phyloP scores from a whole-genome alignment of 2,113 vertebrate species.

The Rostratula benghalensis region DNA sequence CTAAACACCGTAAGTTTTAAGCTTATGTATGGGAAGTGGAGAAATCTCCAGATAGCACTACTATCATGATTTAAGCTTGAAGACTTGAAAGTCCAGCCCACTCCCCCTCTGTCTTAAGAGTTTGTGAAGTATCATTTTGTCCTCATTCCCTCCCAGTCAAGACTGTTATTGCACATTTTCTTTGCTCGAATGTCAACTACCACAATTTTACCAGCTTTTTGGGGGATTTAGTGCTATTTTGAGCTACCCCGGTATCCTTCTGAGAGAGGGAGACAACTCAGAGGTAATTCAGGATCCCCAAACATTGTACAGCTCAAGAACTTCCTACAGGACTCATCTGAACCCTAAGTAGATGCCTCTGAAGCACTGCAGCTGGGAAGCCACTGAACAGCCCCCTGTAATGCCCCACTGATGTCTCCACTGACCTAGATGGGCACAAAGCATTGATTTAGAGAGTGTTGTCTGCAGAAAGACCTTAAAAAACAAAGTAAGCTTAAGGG shows the following conservation, averaged over 20 bases:
- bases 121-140: background rate
- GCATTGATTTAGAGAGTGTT: background rate
- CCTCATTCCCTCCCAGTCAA: background rate
- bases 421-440: background rate
- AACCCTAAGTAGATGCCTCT: background rate
- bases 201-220: background rate
- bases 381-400: background rate
- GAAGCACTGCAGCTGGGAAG: background rate
- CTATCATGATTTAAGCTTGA: background rate
- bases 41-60: background rate
- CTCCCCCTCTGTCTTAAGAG: background rate
- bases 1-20: background rate
- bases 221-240: background rate
- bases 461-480: background rate
- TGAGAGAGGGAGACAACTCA: background rate
- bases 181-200: background rate
- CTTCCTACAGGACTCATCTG: background rate
- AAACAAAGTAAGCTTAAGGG: background rate
- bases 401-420: background rate
- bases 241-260: background rate
- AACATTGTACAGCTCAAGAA: background rate
- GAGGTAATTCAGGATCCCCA: background rate
- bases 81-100: background rate
- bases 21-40: background rate
- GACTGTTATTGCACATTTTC: background rate